These are phyloP conservation scores for Prenolepis imparis DNA, from an alignment of 2,888 invertebrate species.

Conservation along the genomic window DNA sequence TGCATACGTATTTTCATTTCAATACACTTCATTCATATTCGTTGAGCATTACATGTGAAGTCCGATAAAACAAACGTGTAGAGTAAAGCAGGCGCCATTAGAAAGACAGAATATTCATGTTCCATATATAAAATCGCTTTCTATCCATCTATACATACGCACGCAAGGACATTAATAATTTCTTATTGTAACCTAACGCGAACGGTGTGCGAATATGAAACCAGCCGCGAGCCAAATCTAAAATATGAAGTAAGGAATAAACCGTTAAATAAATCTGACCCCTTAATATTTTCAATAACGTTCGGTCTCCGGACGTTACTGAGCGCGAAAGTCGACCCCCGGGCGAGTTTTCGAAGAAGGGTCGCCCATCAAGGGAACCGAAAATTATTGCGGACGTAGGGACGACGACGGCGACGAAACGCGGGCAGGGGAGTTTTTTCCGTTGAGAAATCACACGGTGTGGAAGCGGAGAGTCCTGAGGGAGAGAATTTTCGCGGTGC, in stretches of 20 bases:
- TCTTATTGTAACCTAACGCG: slow-evolving; percentile 38
- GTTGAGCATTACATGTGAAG: slow-evolving; percentile 41
- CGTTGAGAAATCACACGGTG: slow-evolving; percentile 56
- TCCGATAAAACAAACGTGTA: slow-evolving; percentile 44
- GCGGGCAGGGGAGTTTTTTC: slow-evolving; percentile 49
- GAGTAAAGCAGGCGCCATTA: slow-evolving; percentile 25
- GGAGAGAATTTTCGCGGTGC: slow-evolving; percentile 58
- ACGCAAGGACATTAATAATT: slow-evolving; percentile 34
- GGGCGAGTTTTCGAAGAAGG: slow-evolving; percentile 23
- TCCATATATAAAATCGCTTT: slow-evolving; percentile 38
- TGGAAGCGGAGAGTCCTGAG: slow-evolving; percentile 45
- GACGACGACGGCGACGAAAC: slow-evolving; percentile 37
- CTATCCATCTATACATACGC: not conserved
- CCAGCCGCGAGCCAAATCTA: not conserved
- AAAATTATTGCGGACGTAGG: slow-evolving; percentile 48
- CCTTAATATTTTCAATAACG: slow-evolving; percentile 54
- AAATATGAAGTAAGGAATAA: slow-evolving; percentile 30
- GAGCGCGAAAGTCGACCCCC: slow-evolving; percentile 5
- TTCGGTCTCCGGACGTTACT: slow-evolving; percentile 11
- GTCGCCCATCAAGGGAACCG: slow-evolving; percentile 41
- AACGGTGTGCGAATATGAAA: slow-evolving; percentile 10
- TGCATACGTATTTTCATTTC: slow-evolving; percentile 47
- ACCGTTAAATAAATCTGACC: slow-evolving; percentile 41
- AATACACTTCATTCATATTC: slow-evolving; percentile 52
- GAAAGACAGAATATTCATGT: slow-evolving; percentile 44